Evolutionary conservation across 2,113 vertebrate genomes (phyloP).

Genomic region (Brachypteracias leptosomus): DNA sequence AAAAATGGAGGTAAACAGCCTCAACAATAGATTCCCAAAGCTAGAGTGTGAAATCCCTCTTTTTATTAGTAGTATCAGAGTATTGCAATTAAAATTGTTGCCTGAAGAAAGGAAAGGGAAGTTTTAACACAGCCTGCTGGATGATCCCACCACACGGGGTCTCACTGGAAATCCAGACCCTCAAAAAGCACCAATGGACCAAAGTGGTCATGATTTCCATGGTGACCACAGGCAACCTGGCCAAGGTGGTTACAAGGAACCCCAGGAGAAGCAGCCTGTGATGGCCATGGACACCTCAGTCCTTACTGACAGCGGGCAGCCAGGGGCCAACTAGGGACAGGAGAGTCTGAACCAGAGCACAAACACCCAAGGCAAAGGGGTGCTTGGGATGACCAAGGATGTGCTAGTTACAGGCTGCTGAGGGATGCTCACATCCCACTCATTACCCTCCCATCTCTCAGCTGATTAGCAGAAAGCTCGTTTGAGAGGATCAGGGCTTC

Average conservation of each 20-base stretch:
- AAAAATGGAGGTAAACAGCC: conserved; percentile 20
- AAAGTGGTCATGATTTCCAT: background rate
- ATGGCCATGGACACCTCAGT: background rate
- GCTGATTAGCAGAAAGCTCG: background rate
- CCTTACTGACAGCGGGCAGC: background rate
- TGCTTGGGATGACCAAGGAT: background rate
- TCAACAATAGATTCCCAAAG: conserved; percentile 13
- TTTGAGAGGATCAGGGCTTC: background rate
- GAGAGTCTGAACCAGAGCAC: accelerated
- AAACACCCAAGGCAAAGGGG: background rate
- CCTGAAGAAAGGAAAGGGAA: background rate
- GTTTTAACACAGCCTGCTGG: background rate
- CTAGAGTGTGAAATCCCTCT: background rate
- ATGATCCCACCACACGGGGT: background rate
- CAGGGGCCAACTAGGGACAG: background rate
- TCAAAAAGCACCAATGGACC: background rate
- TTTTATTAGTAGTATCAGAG: background rate
- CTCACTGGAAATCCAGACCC: background rate
- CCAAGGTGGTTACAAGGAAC: background rate
- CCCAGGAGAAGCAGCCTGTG: background rate
- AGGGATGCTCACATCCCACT: background rate
- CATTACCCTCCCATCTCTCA: background rate
- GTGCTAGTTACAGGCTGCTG: background rate
- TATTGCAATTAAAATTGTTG: background rate
- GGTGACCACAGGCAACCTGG: background rate